These are phyloP conservation scores for Metalampra italica DNA, from an alignment of 2,888 invertebrate genomes.

Conservation along the genomic window DNA sequence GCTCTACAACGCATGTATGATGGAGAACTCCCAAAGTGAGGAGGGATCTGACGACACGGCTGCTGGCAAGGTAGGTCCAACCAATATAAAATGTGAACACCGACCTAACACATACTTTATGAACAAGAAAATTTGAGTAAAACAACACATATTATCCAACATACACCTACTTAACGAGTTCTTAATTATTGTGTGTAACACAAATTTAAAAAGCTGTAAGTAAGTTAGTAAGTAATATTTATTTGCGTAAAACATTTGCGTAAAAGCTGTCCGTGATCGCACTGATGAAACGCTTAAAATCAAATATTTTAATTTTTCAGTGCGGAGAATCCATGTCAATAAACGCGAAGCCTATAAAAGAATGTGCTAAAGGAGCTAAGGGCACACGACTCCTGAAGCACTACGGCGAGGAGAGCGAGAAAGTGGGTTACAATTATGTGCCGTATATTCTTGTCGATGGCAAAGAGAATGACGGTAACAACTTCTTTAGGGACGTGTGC, in stretches of 20 bases:
- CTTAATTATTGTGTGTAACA: no score
- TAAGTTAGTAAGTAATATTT: no score
- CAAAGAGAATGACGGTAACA: slow-evolving; percentile 14
- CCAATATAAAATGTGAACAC: not conserved
- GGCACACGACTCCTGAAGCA: slow-evolving; percentile 31
- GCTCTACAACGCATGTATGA: slow-evolving; percentile 85
- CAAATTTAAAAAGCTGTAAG: no score
- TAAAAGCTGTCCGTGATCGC: no score
- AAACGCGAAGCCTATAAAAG: slow-evolving; percentile 30
- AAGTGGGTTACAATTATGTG: slow-evolving; percentile 23
- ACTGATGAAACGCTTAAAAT: no score
- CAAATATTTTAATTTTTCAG: no score
- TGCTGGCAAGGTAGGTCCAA: slow-evolving; percentile 32
- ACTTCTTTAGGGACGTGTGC: slow-evolving; percentile 38
- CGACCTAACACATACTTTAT: not conserved
- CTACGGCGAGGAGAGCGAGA: slow-evolving; percentile 36
- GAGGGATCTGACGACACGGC: slow-evolving; percentile 37
- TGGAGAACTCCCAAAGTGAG: slow-evolving; percentile 38
- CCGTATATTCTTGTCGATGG: slow-evolving; percentile 45
- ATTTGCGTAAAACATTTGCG: no score
- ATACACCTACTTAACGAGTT: no score
- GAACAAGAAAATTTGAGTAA: no score
- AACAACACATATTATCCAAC: no score
- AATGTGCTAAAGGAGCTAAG: slow-evolving; percentile 37
- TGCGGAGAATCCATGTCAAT: slow-evolving; percentile 33